These are phyloP conservation scores for Clitarchus hookeri DNA, from an alignment of 2,888 invertebrate species.

Conservation along the genomic window DNA sequence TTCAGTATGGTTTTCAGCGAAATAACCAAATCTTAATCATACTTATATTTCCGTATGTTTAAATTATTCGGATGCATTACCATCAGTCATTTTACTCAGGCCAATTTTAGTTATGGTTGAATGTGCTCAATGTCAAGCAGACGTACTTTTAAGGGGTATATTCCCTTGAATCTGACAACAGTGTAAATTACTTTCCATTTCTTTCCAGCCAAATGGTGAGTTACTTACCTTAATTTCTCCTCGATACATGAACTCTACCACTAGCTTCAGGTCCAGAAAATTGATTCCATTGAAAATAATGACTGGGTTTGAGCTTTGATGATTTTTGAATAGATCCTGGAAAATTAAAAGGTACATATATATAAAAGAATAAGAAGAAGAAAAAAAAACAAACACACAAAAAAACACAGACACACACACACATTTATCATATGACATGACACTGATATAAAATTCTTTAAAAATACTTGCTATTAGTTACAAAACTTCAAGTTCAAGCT, in stretches of 20 bases:
- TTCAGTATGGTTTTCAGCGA: too few species aligned
- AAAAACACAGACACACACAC: background rate
- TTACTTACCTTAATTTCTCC: constrained; percentile 56
- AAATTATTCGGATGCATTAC: too few species aligned
- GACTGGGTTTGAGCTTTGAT: constrained; percentile 54
- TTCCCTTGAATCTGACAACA: too few species aligned
- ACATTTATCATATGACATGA: background rate
- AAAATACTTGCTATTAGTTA: background rate
- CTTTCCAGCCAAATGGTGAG: background rate
- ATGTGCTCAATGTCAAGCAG: too few species aligned
- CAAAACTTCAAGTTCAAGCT: too few species aligned
- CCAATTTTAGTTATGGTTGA: too few species aligned
- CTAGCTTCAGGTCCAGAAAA: constrained; percentile 54
- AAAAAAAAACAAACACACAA: background rate
- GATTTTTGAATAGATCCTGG: constrained; percentile 54
- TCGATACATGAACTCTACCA: constrained; percentile 58
- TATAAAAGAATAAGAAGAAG: too few species aligned
- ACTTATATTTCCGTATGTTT: too few species aligned
- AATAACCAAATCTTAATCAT: too few species aligned
- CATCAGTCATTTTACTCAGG: too few species aligned
- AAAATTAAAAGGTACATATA: constrained; percentile 38
- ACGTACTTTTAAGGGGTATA: too few species aligned
- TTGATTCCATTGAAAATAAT: constrained; percentile 56
- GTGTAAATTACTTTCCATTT: too few species aligned
- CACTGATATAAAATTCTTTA: background rate